These are phyloP conservation scores for Poecilobothrus nobilitatus DNA, from an alignment of 2,888 invertebrate species.

Conservation along the genomic window DNA sequence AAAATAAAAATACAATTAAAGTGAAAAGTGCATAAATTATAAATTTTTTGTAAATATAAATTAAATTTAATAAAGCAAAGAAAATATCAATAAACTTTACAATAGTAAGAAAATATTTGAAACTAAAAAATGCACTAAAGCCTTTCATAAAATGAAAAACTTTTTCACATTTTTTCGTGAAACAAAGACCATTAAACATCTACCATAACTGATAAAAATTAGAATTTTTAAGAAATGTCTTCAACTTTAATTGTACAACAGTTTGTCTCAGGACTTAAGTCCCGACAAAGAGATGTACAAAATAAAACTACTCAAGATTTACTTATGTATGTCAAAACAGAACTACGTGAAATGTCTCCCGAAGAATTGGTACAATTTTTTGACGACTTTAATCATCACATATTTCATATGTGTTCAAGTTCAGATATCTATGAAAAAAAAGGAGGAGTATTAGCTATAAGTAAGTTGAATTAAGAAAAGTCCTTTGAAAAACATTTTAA, in stretches of 20 bases:
- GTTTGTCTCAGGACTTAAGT: slow-evolving; percentile 81
- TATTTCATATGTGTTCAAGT: slow-evolving; percentile 92
- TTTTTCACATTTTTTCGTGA: too few relatives aligned
- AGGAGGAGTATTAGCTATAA: slow-evolving; percentile 89
- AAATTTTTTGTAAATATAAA: too few relatives aligned
- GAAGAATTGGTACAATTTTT: slow-evolving; percentile 86
- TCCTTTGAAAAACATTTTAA: too few relatives aligned
- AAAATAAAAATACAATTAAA: not conserved
- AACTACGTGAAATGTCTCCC: slow-evolving; percentile 77
- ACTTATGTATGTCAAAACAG: slow-evolving; percentile 83
- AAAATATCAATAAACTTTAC: too few relatives aligned
- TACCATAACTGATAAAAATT: too few relatives aligned
- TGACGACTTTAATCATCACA: slow-evolving; percentile 91
- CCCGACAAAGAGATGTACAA: slow-evolving; percentile 74
- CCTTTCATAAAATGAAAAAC: too few relatives aligned
- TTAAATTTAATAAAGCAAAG: too few relatives aligned
- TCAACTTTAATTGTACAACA: slow-evolving; percentile 57
- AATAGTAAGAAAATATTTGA: too few relatives aligned
- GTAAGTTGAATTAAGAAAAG: slow-evolving; percentile 43
- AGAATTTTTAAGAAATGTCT: slow-evolving; percentile 42
- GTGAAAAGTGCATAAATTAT: not conserved
- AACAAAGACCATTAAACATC: too few relatives aligned
- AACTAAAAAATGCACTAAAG: too few relatives aligned
- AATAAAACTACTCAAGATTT: slow-evolving; percentile 82
- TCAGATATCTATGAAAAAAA: slow-evolving; percentile 89